These are phyloP conservation scores for Rhynchophorus ferrugineus DNA, from an alignment of 1,140 invertebrate genomes.

Conservation along the genomic window DNA sequence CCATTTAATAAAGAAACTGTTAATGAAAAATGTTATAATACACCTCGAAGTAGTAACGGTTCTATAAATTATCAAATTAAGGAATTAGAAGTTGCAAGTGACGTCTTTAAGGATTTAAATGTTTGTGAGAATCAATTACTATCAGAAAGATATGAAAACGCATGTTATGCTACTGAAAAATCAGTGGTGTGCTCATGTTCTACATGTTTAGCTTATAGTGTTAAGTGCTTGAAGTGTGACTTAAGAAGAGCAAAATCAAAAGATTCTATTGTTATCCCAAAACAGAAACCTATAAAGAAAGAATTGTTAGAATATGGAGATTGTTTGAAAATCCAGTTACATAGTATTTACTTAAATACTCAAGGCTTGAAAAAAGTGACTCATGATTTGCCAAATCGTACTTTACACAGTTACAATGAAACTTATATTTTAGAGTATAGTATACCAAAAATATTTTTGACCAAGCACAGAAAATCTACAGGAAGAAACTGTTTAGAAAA, in stretches of 20 bases:
- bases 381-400: slow-evolving; percentile 15
- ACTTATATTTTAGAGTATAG: slow-evolving; percentile 38
- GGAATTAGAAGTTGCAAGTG: slow-evolving; percentile 20
- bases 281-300: slow-evolving; percentile 2
- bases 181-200: slow-evolving; percentile 19
- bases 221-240: slow-evolving; percentile 27
- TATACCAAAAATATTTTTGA: slow-evolving; percentile 29
- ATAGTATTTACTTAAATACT: slow-evolving; percentile 32
- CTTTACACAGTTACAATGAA: slow-evolving; percentile 21
- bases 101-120: slow-evolving; percentile 31
- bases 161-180: slow-evolving; percentile 27
- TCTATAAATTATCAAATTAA: neutral
- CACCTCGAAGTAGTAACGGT: slow-evolving; percentile 12
- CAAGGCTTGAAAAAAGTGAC: slow-evolving; percentile 30
- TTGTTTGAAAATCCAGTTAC: slow-evolving; percentile 31
- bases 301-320: slow-evolving; percentile 32
- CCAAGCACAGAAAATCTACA: slow-evolving; percentile 28
- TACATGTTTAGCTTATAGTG: slow-evolving; percentile 27
- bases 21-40: slow-evolving; percentile 16
- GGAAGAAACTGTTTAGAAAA: slow-evolving; percentile 30
- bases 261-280: no score
- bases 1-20: slow-evolving; percentile 30
- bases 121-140: slow-evolving; percentile 35
- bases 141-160: slow-evolving; percentile 31
- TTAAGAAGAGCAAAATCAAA: slow-evolving; percentile 21